A percentile compares a stretch with the other conserved stretches of the same genome.
phyloP scores from a whole-genome alignment of 2,113 vertebrate genomes.

The Salvelinus fontinalis region DNA sequence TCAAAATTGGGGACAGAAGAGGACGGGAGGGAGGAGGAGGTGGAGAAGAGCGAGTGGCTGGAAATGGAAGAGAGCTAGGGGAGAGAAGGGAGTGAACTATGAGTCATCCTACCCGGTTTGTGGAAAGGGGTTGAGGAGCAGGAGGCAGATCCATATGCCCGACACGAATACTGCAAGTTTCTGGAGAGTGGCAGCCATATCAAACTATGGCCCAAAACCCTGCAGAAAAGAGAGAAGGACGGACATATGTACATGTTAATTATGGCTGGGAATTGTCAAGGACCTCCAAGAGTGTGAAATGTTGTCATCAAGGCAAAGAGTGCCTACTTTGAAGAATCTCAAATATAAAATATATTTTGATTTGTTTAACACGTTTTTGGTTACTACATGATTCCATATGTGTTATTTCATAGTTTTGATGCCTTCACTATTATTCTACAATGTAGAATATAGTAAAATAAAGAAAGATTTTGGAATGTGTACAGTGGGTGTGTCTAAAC shows the following conservation, averaged over 20 bases:
- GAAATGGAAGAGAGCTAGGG: not conserved
- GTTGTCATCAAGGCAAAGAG: too few species aligned
- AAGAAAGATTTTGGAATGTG: too few species aligned
- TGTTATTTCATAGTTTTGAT: too few species aligned
- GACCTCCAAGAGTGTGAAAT: too few species aligned
- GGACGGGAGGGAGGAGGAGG: not conserved
- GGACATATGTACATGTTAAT: constrained; percentile 7
- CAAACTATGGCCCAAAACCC: constrained; percentile 44
- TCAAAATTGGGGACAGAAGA: not conserved
- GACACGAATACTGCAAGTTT: constrained; percentile 51
- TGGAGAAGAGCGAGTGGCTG: not conserved
- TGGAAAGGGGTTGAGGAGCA: constrained; percentile 55
- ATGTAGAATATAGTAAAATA: too few species aligned
- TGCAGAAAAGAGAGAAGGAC: constrained; percentile 34
- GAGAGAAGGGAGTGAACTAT: constrained; percentile 1
- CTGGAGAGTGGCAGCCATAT: constrained; percentile 62
- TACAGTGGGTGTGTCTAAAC: too few species aligned
- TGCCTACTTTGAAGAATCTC: too few species aligned
- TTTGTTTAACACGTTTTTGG: too few species aligned
- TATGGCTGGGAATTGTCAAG: too few species aligned
- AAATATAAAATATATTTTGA: too few species aligned
- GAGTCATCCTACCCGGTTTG: constrained; percentile 66
- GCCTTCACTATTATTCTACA: too few species aligned
- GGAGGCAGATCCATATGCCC: constrained; percentile 61
- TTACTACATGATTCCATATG: too few species aligned